A percentile compares a stretch with the other conserved stretches of the same genome.
Evolutionary conservation across 2,113 vertebrate genomes (phyloP).

Genomic region (Nipponia nippon): DNA sequence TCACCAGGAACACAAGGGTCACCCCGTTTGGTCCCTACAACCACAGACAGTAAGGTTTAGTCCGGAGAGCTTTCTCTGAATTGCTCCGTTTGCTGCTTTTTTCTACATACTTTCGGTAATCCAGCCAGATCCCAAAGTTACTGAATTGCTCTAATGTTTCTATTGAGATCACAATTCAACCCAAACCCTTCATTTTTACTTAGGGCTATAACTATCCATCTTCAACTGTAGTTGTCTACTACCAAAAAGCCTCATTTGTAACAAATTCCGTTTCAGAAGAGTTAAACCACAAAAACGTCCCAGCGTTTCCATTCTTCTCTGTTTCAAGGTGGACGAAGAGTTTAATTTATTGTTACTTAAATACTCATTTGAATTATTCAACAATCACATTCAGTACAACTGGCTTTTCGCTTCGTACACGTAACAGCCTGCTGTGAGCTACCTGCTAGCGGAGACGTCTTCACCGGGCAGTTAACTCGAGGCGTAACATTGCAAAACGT

Average conservation of each 20-base stretch:
- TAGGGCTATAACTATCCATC: not conserved
- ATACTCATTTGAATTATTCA: not conserved
- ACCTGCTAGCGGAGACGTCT: no score
- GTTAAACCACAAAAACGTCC: not conserved
- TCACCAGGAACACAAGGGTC: not conserved
- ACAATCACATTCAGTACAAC: not conserved
- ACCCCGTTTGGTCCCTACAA: not conserved
- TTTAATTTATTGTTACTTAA: not conserved
- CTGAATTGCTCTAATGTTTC: not conserved
- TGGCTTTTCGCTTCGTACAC: not conserved
- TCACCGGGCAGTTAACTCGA: fast-evolving
- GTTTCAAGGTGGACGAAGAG: not conserved
- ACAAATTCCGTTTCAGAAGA: not conserved
- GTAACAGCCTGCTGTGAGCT: not conserved
- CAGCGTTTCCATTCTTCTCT: not conserved
- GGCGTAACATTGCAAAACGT: fast-evolving
- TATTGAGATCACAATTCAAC: no score
- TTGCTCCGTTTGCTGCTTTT: not conserved
- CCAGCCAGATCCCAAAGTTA: not conserved
- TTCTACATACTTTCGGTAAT: fast-evolving
- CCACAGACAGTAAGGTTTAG: fast-evolving
- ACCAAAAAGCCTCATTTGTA: not conserved
- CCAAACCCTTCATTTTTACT: not conserved
- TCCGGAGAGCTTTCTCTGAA: not conserved
- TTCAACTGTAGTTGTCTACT: not conserved